Evolutionary conservation across 2,113 vertebrate species (phyloP), one percentile per base, ranked within the genome.

Genomic region (Mustelus asterias): DNA sequence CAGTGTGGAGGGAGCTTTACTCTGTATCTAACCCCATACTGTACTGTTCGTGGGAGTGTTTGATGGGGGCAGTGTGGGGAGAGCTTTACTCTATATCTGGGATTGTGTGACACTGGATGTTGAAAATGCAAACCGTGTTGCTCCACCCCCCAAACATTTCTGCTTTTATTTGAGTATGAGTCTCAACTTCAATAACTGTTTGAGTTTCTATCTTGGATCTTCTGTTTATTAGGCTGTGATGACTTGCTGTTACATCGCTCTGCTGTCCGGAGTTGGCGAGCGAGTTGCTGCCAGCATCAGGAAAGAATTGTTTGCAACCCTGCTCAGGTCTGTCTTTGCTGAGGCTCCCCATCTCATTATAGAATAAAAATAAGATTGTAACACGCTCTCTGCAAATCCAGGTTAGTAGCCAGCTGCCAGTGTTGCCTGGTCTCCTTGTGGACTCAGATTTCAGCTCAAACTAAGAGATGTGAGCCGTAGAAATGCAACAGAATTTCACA

Each of bases 221-320:
- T 92, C 13, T n/a, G 3, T 5, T 92, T 92, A n/a, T 65, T n/a
- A 99, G 99, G 99, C 99, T 26, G 96, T 98, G 96, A 97, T 99
- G 96, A 99, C 99, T 33, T 98, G 98, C 0, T 98, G 98, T 26
- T 99, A 99, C 97, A 98, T 99, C 65, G 97, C 98, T 65, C 97
- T 99, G 96, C 98, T 99, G 63, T 98, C 99, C 0, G 97, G 97
- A 7, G 96, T 99, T 0, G 99, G 99, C 0, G 99, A 99, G 97
- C 97, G 96, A 96, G 98, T 99, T 88, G 99, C 99, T 0, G 97
- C 97, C 72, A 97, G 98, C 97, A 98, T 99, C 98, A 98, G 99
- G 95, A 99, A 98, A 96, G 97, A 97, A 0, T 98, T 99, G 63
- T 99, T 99, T 96, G 76, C 97, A 0, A 97, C 98, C 14, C 97